A percentile compares a stretch with the other conserved stretches of the same genome.
These are phyloP conservation scores for Zoroaster sp. DNA, from an alignment of 53 echinoderm and acorn worm genomes.

Conservation along the genomic window DNA sequence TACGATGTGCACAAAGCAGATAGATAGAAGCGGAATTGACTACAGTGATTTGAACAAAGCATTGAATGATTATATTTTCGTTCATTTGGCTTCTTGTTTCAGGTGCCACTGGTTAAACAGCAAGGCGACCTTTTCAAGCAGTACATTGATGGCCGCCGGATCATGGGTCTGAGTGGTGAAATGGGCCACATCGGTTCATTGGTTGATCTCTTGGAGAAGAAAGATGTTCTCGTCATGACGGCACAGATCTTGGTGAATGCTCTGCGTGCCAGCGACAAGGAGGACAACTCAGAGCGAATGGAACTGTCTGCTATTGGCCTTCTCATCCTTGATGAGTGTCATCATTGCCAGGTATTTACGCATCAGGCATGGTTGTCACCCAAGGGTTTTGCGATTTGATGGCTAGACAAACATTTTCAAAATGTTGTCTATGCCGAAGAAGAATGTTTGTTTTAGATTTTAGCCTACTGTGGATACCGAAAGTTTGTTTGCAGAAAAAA, in stretches of 20 bases:
- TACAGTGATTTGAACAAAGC: background rate
- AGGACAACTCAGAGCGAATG: constrained; percentile 34
- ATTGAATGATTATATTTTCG: background rate
- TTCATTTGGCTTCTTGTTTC: background rate
- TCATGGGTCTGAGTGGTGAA: constrained; percentile 69
- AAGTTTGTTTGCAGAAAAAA: too few relatives aligned
- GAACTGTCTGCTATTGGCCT: constrained; percentile 63
- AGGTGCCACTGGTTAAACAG: constrained; percentile 76
- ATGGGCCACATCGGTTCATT: constrained; percentile 27
- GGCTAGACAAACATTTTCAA: too few relatives aligned
- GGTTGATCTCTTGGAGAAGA: constrained; percentile 38
- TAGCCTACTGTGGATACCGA: too few relatives aligned
- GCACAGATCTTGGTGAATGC: constrained; percentile 77
- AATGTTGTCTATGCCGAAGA: too few relatives aligned
- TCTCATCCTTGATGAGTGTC: constrained; percentile 81
- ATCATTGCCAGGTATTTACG: constrained; percentile 80
- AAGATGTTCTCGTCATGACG: constrained; percentile 67
- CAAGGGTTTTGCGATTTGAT: too few relatives aligned
- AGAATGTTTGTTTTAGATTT: too few relatives aligned
- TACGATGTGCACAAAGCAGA: too few relatives aligned
- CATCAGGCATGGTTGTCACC: too few relatives aligned
- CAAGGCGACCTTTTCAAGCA: constrained; percentile 65
- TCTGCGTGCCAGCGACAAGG: constrained; percentile 39
- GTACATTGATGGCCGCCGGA: constrained; percentile 35
- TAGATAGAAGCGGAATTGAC: too few relatives aligned